phyloP scores from a whole-genome alignment of 2,797 vertebrate genomes.

The Microctenopoma lineatum region DNA sequence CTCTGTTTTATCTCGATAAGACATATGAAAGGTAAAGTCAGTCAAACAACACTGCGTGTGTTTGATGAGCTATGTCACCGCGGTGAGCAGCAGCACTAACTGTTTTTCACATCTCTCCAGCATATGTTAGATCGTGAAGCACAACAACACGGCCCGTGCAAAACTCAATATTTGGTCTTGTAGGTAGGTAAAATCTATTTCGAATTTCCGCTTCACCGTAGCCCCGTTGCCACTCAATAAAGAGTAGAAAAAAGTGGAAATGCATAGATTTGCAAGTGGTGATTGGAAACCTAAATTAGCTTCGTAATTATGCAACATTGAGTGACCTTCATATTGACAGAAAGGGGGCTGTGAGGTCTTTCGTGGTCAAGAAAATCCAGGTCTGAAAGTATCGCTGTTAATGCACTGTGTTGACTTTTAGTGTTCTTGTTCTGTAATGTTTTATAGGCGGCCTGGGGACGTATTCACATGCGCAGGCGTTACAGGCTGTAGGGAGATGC shows the following conservation, averaged over 20 bases:
- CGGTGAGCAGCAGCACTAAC: slow-evolving; percentile 29
- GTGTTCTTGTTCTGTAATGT: too few species aligned
- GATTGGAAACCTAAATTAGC: slow-evolving; percentile 64
- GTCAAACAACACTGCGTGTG: slow-evolving; percentile 40
- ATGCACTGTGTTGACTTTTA: not conserved
- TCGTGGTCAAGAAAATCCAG: slow-evolving; percentile 16
- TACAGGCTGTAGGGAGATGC: too few species aligned
- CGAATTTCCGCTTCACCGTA: slow-evolving; percentile 52
- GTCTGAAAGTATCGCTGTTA: not conserved
- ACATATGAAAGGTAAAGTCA: slow-evolving; percentile 56
- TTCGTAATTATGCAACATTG: slow-evolving; percentile 26
- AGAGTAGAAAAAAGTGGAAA: slow-evolving; percentile 39
- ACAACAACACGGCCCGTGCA: slow-evolving; percentile 7
- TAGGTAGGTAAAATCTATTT: slow-evolving; percentile 61
- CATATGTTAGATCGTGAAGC: slow-evolving; percentile 25
- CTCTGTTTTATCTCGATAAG: slow-evolving; percentile 64
- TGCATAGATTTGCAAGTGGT: slow-evolving; percentile 47
- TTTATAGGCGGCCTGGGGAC: too few species aligned
- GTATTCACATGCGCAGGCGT: too few species aligned
- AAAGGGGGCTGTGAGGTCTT: slow-evolving; percentile 30
- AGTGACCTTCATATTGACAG: slow-evolving; percentile 59
- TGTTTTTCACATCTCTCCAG: slow-evolving; percentile 22
- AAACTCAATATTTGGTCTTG: slow-evolving; percentile 22
- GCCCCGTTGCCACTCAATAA: slow-evolving; percentile 43
- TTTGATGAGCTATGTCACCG: slow-evolving; percentile 56